Evolutionary conservation across 2,113 vertebrate species (phyloP).

Genomic region (Campylorhamphus procurvoides): DNA sequence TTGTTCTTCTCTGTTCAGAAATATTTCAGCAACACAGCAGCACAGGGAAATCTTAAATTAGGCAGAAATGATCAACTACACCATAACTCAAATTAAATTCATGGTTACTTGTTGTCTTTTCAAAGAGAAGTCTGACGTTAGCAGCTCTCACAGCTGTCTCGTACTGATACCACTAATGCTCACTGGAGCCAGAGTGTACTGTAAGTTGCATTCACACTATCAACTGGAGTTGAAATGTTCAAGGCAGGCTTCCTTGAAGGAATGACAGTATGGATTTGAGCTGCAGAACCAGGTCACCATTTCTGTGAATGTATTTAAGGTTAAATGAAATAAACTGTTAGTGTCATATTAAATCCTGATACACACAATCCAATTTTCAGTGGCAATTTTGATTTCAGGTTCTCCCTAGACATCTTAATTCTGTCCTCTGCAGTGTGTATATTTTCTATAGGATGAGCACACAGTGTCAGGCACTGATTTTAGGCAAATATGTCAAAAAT

Average conservation of each 20-base stretch:
- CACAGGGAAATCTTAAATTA: neutral
- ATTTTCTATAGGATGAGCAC: neutral
- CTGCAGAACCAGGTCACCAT: neutral
- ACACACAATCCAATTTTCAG: neutral
- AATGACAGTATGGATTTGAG: neutral
- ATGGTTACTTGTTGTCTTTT: neutral
- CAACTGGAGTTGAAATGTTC: neutral
- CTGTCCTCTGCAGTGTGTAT: neutral
- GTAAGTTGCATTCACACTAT: neutral
- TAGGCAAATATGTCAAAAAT: neutral
- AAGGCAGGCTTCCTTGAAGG: neutral
- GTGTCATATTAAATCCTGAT: neutral
- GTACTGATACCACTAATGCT: accelerated
- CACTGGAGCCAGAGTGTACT: neutral
- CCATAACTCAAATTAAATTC: neutral
- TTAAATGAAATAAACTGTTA: neutral
- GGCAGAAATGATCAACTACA: neutral
- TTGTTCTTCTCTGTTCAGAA: neutral
- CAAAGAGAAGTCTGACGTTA: neutral
- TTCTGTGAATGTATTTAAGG: neutral
- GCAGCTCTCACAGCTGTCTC: neutral
- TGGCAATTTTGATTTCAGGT: neutral
- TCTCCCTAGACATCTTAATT: neutral
- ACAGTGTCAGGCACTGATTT: neutral
- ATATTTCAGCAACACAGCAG: neutral